Percentiles rank a stretch among this genome's conserved stretches.
Conservation (phyloP, 2,888 invertebrate species). For the Machimus atricapillus region DNA sequence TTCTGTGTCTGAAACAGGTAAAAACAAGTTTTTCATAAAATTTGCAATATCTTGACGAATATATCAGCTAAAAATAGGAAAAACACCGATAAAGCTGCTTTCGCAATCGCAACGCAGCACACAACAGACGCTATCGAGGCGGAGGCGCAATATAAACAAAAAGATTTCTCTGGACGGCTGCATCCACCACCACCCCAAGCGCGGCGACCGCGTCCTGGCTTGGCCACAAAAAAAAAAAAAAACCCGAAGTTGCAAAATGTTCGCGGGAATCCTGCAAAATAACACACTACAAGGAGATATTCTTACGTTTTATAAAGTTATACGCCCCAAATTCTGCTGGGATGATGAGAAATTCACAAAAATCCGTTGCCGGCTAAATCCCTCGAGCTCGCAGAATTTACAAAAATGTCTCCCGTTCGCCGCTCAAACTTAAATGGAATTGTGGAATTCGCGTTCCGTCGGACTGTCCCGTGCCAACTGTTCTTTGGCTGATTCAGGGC, state of each 20-base stretch:
- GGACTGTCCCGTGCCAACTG: not conserved
- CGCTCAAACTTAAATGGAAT: not conserved
- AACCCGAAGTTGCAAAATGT: not conserved
- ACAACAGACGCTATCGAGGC: not conserved
- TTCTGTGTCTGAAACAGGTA: not conserved
- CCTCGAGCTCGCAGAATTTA: not conserved
- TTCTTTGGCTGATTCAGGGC: not conserved
- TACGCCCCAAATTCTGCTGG: not conserved
- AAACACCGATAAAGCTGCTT: not conserved
- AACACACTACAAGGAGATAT: not conserved
- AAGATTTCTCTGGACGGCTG: not conserved
- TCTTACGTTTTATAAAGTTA: not conserved
- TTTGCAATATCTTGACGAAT: not conserved
- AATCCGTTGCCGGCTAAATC: slow-evolving; percentile 11
- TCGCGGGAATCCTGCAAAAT: not conserved
- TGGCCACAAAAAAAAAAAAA: not conserved
- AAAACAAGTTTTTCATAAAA: not conserved
- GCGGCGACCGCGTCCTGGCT: not conserved
- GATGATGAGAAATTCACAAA: not conserved
- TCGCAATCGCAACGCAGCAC: not conserved
- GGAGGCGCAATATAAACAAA: not conserved
- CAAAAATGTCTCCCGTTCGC: slow-evolving; percentile 29
- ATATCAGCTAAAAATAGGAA: not conserved
- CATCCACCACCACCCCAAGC: not conserved
- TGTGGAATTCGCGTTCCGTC: not conserved